These are phyloP conservation scores for Rostratula benghalensis DNA, from an alignment of 2,113 vertebrate species.

Conservation along the genomic window DNA sequence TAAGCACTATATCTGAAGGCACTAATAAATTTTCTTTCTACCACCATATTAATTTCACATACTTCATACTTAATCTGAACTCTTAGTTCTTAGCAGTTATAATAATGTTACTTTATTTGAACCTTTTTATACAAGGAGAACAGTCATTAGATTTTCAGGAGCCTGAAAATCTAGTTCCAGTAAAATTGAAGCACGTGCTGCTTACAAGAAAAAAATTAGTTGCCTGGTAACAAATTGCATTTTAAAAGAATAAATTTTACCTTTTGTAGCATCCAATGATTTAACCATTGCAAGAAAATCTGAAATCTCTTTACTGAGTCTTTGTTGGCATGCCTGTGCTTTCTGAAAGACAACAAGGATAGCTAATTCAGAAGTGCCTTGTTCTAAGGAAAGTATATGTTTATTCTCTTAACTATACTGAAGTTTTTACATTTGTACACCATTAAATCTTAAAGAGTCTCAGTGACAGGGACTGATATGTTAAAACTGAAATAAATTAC, in stretches of 20 bases:
- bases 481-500: neutral
- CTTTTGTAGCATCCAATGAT: slow-evolving; percentile 77
- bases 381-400: neutral
- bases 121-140: neutral
- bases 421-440: neutral
- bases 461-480: neutral
- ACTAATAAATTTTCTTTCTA: neutral
- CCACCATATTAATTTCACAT: neutral
- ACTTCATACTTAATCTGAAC: neutral
- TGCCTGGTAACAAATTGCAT: neutral
- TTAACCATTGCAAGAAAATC: slow-evolving; percentile 83
- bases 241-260: slow-evolving; percentile 75
- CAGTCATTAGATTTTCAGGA: neutral
- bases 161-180: neutral
- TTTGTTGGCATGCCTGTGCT: slow-evolving; percentile 85
- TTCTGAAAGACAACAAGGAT: slow-evolving; percentile 74
- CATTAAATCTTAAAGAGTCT: neutral
- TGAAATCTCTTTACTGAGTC: slow-evolving; percentile 83
- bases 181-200: neutral
- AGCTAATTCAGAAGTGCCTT: neutral
- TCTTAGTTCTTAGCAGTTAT: neutral
- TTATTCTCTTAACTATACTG: neutral
- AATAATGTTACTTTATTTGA: neutral
- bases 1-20: neutral
- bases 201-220: neutral